phyloP scores from a whole-genome alignment of 2,113 vertebrate species.

The Arenaria interpres region DNA sequence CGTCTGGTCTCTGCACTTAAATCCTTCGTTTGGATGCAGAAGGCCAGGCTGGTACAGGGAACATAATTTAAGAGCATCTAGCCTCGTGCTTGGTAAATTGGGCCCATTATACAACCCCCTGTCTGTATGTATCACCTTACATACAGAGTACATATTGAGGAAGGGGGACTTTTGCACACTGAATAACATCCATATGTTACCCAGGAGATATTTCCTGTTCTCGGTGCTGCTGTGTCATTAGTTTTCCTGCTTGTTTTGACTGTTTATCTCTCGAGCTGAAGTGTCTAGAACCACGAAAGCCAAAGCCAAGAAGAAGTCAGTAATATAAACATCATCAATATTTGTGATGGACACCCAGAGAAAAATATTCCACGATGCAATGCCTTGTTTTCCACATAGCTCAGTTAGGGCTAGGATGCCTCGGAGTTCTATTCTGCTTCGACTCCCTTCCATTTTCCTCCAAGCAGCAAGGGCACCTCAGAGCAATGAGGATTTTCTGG shows the following conservation, averaged over 20 bases:
- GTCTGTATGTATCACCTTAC: neutral
- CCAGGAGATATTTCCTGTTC: constrained; percentile 9
- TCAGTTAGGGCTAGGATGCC: neutral
- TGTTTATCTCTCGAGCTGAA: neutral
- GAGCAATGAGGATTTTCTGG: constrained; percentile 51
- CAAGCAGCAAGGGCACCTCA: neutral
- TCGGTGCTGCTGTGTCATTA: neutral
- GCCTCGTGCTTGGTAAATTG: neutral
- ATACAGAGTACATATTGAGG: neutral
- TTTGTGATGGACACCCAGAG: neutral
- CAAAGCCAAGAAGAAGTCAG: neutral
- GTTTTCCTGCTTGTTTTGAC: constrained; percentile 15
- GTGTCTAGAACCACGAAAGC: neutral
- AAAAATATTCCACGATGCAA: neutral
- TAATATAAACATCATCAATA: constrained; percentile 10
- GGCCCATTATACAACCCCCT: neutral
- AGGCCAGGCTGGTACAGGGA: neutral
- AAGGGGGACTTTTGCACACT: neutral
- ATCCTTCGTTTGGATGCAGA: neutral
- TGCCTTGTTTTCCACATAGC: neutral
- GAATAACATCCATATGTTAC: constrained; percentile 3
- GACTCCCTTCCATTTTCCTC: neutral
- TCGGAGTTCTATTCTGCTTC: neutral
- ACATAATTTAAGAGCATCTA: neutral
- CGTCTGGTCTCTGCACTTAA: neutral